Base-by-base conservation (phyloP, 2,888 invertebrate species). In the Scaptomyza flava region DNA sequence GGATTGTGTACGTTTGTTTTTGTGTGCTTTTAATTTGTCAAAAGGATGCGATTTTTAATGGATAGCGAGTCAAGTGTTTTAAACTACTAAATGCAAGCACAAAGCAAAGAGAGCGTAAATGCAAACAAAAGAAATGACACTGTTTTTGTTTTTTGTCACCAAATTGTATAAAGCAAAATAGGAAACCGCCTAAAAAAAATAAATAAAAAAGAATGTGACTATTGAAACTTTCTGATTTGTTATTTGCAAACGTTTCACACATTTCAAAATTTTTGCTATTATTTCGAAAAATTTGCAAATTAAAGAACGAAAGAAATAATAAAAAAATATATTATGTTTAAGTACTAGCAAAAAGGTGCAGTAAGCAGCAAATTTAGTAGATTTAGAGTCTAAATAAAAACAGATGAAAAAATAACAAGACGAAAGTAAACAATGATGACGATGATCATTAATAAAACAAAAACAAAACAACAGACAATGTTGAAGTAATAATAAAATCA, bases 331-430 rank as follows among this genome's bases (percentile, higher is more conserved):
- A 61, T 42, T 17, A 4, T 48, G 2, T 46, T 53, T 64, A 78
- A 78, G 66, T 64, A 64, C 66, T 69, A 77, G 72, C 75, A 60
- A 74, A 77, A 68, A 53, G 14, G 36, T 59, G 62, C 68, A 68
- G 59, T 64, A 75, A 75, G 65, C 56, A 60, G 62, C 51, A 63
- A 63, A 60, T 64, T 58, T 74, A 62, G 61, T 76, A 76, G 77
- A 60, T 66, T 60, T 72, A 70, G 58, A 54, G 52, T 54, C 41
- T 50, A 64, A 64, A 69, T 36, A 54, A 61, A 63, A 27, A 58
- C 34, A 6, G 43, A 43, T 23, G 20, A 50, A 20, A 50, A 50
- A 20, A 36, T 14, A 36, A 20, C 23, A 36, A 50, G 14, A 42
- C 52, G 31, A 53, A 54, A 47, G 14, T 23, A 45, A 36, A 36